These are phyloP conservation scores for Brachyptera risi DNA, from an alignment of 2,888 invertebrate genomes.

Conservation along the genomic window DNA sequence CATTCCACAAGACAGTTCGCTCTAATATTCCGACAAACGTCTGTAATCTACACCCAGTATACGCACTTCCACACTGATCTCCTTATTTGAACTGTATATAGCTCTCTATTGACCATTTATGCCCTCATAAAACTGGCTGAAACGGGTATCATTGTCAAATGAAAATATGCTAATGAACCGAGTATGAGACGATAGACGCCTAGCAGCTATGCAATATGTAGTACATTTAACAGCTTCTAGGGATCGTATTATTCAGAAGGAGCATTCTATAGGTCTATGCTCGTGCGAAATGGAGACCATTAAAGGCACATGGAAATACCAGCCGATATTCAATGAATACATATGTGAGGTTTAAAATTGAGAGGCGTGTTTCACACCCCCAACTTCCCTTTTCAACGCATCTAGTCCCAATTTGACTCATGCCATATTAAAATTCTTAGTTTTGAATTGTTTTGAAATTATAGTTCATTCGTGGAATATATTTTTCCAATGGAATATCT, in stretches of 20 bases:
- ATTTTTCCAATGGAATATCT: no score
- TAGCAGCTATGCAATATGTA: background rate
- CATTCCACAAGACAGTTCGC: no score
- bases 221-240: no score
- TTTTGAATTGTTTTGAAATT: no score
- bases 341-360: slow-evolving; percentile 9
- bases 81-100: background rate
- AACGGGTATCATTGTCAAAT: slow-evolving; percentile 2
- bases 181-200: background rate
- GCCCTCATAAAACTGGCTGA: background rate
- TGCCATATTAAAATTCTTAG: no score
- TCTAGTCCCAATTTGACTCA: no score
- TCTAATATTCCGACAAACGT: no score
- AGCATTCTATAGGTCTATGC: slow-evolving; percentile 7
- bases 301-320: slow-evolving; percentile 5
- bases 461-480: no score
- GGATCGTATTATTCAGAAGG: background rate
- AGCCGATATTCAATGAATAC: slow-evolving; percentile 8
- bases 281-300: background rate
- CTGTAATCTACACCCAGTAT: no score
- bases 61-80: no score
- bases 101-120: background rate
- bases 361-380: no score
- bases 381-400: no score
- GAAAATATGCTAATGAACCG: slow-evolving; percentile 1